These are phyloP conservation scores for Neolamprologus toae DNA, from an alignment of 2,113 vertebrate genomes.

Conservation along the genomic window DNA sequence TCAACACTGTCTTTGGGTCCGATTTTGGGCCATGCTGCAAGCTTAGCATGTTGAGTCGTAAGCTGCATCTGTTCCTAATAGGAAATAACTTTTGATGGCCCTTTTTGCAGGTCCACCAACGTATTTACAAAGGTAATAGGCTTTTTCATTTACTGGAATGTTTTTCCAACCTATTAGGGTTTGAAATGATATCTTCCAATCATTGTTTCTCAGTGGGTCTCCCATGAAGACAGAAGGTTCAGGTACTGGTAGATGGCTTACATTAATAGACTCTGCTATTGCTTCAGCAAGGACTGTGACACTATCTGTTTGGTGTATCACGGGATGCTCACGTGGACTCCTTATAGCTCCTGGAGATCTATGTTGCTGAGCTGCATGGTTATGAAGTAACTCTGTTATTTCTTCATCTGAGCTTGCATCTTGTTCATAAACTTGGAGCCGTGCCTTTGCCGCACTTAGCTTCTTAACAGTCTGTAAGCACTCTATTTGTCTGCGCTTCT, in stretches of 20 bases:
- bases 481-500: background rate
- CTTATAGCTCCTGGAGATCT: background rate
- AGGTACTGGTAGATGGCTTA: accelerated
- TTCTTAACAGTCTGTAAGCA: background rate
- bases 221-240: background rate
- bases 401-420: background rate
- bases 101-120: background rate
- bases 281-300: background rate
- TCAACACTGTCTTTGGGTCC: background rate
- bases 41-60: background rate
- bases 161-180: background rate
- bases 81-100: background rate
- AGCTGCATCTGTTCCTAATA: background rate
- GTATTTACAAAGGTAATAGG: background rate
- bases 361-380: background rate
- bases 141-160: background rate
- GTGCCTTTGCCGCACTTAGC: background rate
- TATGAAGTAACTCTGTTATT: background rate
- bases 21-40: background rate
- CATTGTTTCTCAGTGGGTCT: background rate
- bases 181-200: background rate
- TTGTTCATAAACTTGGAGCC: background rate
- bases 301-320: background rate
- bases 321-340: background rate
- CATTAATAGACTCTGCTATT: background rate